phyloP scores from a whole-genome alignment of 2,113 vertebrate species.

The crab-eating macaque (Macaca fascicularis) region T2T-MFA8v1.1 NC_088378.1:1500501-1501000 shows the following conservation, averaged over 20 bases:
- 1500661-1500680: neutral
- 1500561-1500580: rapidly evolving
- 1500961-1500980: neutral
- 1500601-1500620: rapidly evolving
- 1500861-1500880: rapidly evolving
- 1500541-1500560: too few species aligned
- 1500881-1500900: neutral
- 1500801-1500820: rapidly evolving
- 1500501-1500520: too few species aligned
- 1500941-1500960: neutral
- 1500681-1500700: neutral
- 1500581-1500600: rapidly evolving
- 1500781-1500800: neutral
- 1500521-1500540: too few species aligned
- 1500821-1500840: rapidly evolving
- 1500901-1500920: rapidly evolving
- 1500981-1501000: neutral
- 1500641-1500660: too few species aligned
- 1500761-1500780: neutral
- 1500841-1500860: neutral
- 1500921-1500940: too few species aligned
- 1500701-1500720: neutral
- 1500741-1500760: neutral
- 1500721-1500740: neutral
- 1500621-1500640: neutral